These are phyloP conservation scores for Folsomia candida DNA, from an alignment of 2,888 invertebrate genomes.

Conservation along the genomic window DNA sequence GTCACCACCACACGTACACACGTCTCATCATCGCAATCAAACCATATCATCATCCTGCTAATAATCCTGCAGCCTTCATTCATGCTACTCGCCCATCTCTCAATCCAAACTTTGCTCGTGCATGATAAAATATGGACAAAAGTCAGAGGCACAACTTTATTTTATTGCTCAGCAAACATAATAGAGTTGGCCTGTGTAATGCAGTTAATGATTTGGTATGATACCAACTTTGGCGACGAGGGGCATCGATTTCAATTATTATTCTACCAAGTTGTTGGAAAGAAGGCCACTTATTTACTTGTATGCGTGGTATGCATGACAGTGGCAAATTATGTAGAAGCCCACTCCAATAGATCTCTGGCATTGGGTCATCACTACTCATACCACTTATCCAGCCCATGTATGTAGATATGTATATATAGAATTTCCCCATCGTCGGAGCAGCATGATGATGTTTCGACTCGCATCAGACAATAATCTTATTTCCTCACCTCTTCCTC, in stretches of 20 bases:
- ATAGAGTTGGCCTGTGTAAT: background rate
- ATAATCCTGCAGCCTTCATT: background rate
- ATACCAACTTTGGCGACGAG: background rate
- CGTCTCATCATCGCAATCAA: slow-evolving; percentile 24
- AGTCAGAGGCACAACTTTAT: background rate
- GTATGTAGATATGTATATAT: too few relatives aligned
- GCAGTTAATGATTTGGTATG: background rate
- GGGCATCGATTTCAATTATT: slow-evolving; percentile 19
- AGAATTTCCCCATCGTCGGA: too few relatives aligned
- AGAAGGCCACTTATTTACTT: background rate
- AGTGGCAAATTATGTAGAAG: background rate
- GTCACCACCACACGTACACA: background rate
- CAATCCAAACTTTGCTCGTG: background rate
- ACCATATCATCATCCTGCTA: slow-evolving; percentile 3
- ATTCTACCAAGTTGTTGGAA: background rate
- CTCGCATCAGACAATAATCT: background rate
- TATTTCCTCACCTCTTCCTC: background rate
- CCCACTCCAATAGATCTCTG: too few relatives aligned
- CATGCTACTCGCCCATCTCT: too few relatives aligned
- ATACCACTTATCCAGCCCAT: too few relatives aligned
- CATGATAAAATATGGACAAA: slow-evolving; percentile 17
- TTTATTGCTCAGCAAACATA: slow-evolving; percentile 5
- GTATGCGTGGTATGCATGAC: background rate
- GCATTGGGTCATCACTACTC: too few relatives aligned
- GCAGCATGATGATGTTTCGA: too few relatives aligned